Conservation (phyloP, 2,797 vertebrate genomes). For the Poeciliopsis turneri region DNA sequence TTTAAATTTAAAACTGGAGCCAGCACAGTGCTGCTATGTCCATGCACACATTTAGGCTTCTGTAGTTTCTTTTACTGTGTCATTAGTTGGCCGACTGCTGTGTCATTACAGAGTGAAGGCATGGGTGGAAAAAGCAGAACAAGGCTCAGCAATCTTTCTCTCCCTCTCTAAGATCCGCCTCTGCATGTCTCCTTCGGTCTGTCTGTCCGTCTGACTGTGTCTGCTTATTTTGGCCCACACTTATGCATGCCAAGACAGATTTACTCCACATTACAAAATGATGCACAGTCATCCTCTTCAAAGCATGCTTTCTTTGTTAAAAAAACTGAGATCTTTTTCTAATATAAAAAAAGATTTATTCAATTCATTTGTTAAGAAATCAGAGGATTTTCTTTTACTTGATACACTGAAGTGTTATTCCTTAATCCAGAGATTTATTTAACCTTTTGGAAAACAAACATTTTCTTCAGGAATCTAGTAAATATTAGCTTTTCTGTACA, state of each 20-base stretch:
- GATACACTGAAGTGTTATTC: neutral
- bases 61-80: slow-evolving; percentile 64
- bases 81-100: slow-evolving; percentile 70
- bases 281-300: slow-evolving; percentile 23
- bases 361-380: slow-evolving; percentile 20
- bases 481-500: neutral
- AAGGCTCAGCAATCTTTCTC: slow-evolving; percentile 54
- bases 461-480: neutral
- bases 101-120: slow-evolving; percentile 72
- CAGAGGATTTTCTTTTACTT: neutral
- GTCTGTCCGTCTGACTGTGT: slow-evolving; percentile 59
- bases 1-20: neutral
- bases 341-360: too few relatives aligned
- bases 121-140: slow-evolving; percentile 73
- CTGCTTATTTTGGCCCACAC: slow-evolving; percentile 42
- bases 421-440: neutral
- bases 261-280: slow-evolving; percentile 29
- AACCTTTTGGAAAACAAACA: neutral
- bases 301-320: slow-evolving; percentile 30
- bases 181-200: slow-evolving; percentile 61
- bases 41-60: slow-evolving; percentile 51
- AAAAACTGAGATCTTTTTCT: slow-evolving; percentile 9
- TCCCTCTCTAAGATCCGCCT: slow-evolving; percentile 66
- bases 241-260: slow-evolving; percentile 42
- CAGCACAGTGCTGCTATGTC: slow-evolving; percentile 41